Base-by-base conservation (phyloP, 1,140 invertebrate genomes). In the Eumeta japonica region DNA sequence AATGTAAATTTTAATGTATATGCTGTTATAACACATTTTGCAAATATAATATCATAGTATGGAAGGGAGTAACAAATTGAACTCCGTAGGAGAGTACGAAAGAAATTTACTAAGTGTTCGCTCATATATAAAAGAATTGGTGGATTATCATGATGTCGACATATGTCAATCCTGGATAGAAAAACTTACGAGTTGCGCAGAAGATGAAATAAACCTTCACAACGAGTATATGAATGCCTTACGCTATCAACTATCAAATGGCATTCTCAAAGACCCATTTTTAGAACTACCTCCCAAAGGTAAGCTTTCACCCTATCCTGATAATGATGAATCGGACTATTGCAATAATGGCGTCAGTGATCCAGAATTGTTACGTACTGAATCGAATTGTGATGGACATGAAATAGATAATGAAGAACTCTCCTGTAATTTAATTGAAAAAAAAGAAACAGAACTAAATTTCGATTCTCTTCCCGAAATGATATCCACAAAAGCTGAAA, bases 161-260 rank as follows among this genome's bases (percentile, higher is more conserved):
- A 45, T 62, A 3, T 70, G 65, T 39, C 62, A 62, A 24, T 47
- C 56, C 13, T 73, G 65, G 68, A 60, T 70, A 4, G 46, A 59
- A 36, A 58, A 52, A 37, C 51, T 73, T 4, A 62, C 55, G n/a
- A 38, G 48, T 32, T 62, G 50, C 27, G 55, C 46, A 31, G 43
- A 52, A 9, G 35, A 48, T 10, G 68, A 73, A 36, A 70, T 63
- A 48, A 10, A 10, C 4, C 43, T 62, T 5, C 48, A 65, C 4
- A 73, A 73, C 42, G 68, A 60, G 40, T 73, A 68, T 29, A 39
- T 65, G 12, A 66, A 70, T 41, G 16, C 45, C 10, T 45, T 73
- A 3, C 66, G 61, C 35, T 65, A 60, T 40, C 62, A 73, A 41
- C 35, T 73, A 27, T 54, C 63, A 19, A 58, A 41, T 49, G 63